Evolutionary conservation across 2,888 invertebrate genomes (phyloP).

Genomic region (Temnothorax rugatulus): DNA sequence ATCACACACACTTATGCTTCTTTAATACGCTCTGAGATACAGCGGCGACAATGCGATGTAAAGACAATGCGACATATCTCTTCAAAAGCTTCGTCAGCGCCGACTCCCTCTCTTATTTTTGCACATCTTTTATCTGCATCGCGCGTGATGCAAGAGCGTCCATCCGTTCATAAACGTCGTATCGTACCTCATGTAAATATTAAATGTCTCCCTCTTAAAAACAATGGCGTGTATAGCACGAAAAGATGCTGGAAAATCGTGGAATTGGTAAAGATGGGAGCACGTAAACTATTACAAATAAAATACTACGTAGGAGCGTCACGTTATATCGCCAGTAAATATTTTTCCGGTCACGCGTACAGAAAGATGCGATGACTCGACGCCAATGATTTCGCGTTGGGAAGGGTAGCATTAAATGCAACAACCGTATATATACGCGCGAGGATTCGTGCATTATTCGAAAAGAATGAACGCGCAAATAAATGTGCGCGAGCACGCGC

Average conservation of each 20-base stretch:
- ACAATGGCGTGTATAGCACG: neutral
- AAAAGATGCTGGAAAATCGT: neutral
- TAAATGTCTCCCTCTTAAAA: neutral
- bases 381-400: conserved; percentile 10
- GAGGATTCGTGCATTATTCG: conserved; percentile 30
- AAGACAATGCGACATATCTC: conserved; percentile 23
- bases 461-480: conserved; percentile 34
- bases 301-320: neutral
- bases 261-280: neutral
- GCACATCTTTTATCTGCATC: conserved; percentile 11
- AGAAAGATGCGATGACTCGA: conserved; percentile 16
- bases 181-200: neutral
- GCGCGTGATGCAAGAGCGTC: neutral
- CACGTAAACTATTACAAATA: neutral
- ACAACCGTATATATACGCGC: neutral
- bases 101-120: conserved; percentile 1
- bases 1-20: conserved; percentile 12
- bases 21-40: conserved; percentile 20
- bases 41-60: neutral
- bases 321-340: neutral
- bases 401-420: neutral
- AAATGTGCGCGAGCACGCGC: conserved; percentile 39
- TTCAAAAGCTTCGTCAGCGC: conserved; percentile 35
- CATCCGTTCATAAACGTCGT: conserved; percentile 2
- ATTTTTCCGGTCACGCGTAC: neutral